These are phyloP conservation scores for Hypolimnas misippus DNA, from an alignment of 2,888 invertebrate species.

Conservation along the genomic window DNA sequence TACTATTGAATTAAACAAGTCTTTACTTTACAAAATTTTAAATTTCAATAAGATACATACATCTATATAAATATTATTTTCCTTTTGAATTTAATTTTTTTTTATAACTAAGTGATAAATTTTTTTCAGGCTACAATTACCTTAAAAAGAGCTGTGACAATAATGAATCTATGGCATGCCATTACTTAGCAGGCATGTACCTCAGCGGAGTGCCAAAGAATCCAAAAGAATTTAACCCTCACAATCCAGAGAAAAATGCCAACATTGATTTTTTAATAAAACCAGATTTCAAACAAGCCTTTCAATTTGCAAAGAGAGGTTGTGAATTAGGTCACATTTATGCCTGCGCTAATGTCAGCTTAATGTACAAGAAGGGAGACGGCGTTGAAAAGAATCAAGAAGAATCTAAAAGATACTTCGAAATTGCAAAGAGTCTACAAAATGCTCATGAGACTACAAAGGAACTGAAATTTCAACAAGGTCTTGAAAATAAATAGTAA, in stretches of 20 bases:
- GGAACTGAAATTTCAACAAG: constrained; percentile 84
- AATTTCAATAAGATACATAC: too few species aligned
- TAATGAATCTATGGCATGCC: constrained; percentile 89
- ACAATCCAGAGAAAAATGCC: constrained; percentile 67
- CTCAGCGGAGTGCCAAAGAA: constrained; percentile 88
- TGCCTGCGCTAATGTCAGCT: constrained; percentile 95
- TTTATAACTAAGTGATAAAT: too few species aligned
- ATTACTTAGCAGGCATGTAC: constrained; percentile 91
- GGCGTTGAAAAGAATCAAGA: constrained; percentile 89
- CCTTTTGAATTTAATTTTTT: too few species aligned
- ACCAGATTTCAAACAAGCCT: constrained; percentile 90
- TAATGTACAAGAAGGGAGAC: constrained; percentile 93
- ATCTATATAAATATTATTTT: too few species aligned
- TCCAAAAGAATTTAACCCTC: constrained; percentile 71
- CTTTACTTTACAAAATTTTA: too few species aligned
- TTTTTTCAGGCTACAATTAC: constrained; percentile 80
- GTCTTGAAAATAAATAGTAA: constrained; percentile 54
- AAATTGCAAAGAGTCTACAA: constrained; percentile 88
- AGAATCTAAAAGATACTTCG: constrained; percentile 89
- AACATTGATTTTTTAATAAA: constrained; percentile 81
- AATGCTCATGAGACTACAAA: constrained; percentile 85
- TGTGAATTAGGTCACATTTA: constrained; percentile 94
- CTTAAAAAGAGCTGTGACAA: constrained; percentile 85
- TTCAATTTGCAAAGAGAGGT: constrained; percentile 89
- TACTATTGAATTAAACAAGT: too few species aligned